phyloP scores from a whole-genome alignment of 2,113 vertebrate genomes.

The Piprites chloris region DNA sequence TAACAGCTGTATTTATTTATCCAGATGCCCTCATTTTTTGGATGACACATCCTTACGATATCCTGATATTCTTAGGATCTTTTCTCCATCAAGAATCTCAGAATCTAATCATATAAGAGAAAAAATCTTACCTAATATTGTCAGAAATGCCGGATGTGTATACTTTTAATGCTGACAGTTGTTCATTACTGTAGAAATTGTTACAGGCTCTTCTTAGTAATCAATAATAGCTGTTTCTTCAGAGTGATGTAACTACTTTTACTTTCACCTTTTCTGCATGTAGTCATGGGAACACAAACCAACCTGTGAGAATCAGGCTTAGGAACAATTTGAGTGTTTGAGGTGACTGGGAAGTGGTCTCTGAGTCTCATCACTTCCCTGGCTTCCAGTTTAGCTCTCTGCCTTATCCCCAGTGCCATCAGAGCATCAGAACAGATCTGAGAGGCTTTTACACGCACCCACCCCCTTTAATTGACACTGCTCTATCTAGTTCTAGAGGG shows the following conservation, averaged over 20 bases:
- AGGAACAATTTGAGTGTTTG: neutral
- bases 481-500: neutral
- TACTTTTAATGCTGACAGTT: neutral
- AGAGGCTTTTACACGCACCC: neutral
- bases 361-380: neutral
- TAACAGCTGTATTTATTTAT: conserved; percentile 20
- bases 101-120: neutral
- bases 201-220: neutral
- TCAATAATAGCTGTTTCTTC: conserved; percentile 47
- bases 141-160: neutral
- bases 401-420: neutral
- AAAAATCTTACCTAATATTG: neutral
- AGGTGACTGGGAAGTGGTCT: neutral
- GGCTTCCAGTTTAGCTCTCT: neutral
- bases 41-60: neutral
- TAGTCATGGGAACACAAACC: conserved; percentile 60
- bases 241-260: conserved; percentile 32
- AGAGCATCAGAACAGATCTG: neutral
- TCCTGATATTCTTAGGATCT: neutral
- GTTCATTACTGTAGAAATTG: neutral
- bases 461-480: neutral
- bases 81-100: neutral
- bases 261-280: conserved; percentile 43
- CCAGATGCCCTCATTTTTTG: neutral
- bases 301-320: neutral